Percentiles rank a stretch among this genome's conserved stretches.
Conservation (phyloP, 2,888 invertebrate genomes). For the Drosophila lutescens region DNA sequence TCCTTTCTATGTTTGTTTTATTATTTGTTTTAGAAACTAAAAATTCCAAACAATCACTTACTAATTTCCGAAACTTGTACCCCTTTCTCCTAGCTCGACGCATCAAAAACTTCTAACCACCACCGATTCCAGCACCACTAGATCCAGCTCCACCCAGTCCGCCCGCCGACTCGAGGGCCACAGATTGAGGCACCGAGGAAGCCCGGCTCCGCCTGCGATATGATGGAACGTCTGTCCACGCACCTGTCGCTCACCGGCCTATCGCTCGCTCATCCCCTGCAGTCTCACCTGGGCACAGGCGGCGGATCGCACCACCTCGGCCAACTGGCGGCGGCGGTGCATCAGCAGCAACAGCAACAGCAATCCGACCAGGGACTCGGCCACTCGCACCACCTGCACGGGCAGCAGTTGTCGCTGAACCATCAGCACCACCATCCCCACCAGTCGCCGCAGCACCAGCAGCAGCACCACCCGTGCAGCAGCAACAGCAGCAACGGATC, state of each 20-base stretch:
- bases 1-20: too few species aligned
- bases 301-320: constrained; percentile 71
- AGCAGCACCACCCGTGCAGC: constrained; percentile 73
- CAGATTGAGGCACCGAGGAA: constrained; percentile 31
- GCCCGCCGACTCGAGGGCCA: constrained; percentile 27
- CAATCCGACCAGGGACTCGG: constrained; percentile 65
- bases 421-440: constrained; percentile 74
- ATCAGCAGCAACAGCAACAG: constrained; percentile 70
- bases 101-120: constrained; percentile 19
- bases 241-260: constrained; percentile 84
- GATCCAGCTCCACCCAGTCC: constrained; percentile 35
- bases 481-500: constrained; percentile 71
- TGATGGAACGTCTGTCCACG: constrained; percentile 85
- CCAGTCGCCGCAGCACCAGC: constrained; percentile 60
- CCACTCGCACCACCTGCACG: constrained; percentile 73
- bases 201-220: constrained; percentile 66
- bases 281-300: constrained; percentile 81
- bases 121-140: constrained; percentile 31
- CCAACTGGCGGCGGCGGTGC: constrained; percentile 68
- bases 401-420: constrained; percentile 79
- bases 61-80: too few species aligned
- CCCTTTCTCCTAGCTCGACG: background rate
- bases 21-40: too few species aligned
- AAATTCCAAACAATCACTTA: too few species aligned
- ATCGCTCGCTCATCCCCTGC: constrained; percentile 84